Evolutionary conservation across 2,797 vertebrate species (phyloP).

Genomic region (Gobionotothen gibberifrons): DNA sequence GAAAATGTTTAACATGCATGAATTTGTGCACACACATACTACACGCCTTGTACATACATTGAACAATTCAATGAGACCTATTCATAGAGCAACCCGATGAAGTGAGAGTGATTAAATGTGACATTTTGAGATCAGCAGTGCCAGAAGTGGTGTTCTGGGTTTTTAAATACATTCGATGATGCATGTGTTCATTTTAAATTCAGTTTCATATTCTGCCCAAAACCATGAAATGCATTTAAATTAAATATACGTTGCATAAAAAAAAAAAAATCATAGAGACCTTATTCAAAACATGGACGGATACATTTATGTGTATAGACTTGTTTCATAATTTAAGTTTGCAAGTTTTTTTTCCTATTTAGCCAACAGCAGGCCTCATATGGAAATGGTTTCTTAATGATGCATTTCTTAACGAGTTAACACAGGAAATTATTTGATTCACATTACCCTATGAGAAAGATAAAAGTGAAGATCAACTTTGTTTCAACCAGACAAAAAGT

Average conservation of each 20-base stretch:
- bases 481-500: background rate
- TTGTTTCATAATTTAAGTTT: background rate
- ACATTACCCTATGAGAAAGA: background rate
- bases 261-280: slow-evolving; percentile 1
- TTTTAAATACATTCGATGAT: slow-evolving; percentile 26
- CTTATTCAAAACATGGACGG: background rate
- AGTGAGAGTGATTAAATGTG: slow-evolving; percentile 56
- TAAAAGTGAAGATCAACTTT: background rate
- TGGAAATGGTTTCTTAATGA: background rate
- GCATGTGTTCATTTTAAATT: background rate
- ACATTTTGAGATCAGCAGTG: slow-evolving; percentile 63
- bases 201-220: slow-evolving; percentile 13
- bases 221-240: slow-evolving; percentile 9
- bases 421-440: background rate
- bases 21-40: background rate
- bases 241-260: background rate
- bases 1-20: background rate
- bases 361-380: background rate
- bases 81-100: slow-evolving; percentile 31
- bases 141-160: slow-evolving; percentile 25
- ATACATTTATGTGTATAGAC: background rate
- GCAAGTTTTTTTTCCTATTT: background rate
- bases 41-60: slow-evolving; percentile 7
- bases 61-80: slow-evolving; percentile 40
- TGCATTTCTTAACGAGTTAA: background rate